Evolutionary conservation across 2,888 invertebrate genomes (phyloP).

Genomic region (Apotomis betuletana): DNA sequence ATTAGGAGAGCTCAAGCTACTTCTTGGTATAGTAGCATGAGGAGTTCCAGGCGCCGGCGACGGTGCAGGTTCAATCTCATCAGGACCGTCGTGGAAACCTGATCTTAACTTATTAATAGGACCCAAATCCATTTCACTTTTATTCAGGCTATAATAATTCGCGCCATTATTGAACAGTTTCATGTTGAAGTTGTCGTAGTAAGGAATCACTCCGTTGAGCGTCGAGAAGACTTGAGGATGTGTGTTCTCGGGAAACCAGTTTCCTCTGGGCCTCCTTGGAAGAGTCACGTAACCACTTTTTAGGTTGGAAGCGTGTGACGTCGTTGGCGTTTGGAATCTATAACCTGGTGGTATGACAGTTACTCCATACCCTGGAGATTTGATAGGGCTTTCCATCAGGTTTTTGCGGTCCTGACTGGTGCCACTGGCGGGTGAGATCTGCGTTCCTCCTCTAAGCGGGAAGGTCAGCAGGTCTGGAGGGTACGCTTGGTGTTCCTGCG

Average conservation of each 20-base stretch:
- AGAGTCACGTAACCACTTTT: slow-evolving; percentile 93
- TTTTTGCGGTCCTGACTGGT: slow-evolving; percentile 50
- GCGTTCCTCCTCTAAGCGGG: slow-evolving; percentile 77
- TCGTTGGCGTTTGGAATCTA: slow-evolving; percentile 86
- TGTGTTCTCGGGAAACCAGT: slow-evolving; percentile 85
- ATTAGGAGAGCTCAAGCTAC: slow-evolving; percentile 81
- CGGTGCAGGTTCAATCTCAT: slow-evolving; percentile 77
- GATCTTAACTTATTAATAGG: slow-evolving; percentile 80
- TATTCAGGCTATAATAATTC: slow-evolving; percentile 89
- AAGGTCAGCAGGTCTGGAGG: slow-evolving; percentile 93
- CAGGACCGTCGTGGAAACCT: slow-evolving; percentile 75
- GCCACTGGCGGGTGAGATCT: slow-evolving; percentile 79
- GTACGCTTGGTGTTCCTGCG: slow-evolving; percentile 85
- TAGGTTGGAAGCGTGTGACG: slow-evolving; percentile 83
- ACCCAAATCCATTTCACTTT: slow-evolving; percentile 84
- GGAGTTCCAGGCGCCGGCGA: slow-evolving; percentile 81
- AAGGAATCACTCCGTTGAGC: slow-evolving; percentile 79
- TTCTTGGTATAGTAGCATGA: slow-evolving; percentile 74
- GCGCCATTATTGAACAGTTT: slow-evolving; percentile 93
- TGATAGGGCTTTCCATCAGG: slow-evolving; percentile 64
- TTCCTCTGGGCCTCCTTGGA: slow-evolving; percentile 90
- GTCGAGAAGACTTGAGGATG: slow-evolving; percentile 72
- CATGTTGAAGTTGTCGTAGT: slow-evolving; percentile 91
- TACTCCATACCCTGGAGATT: slow-evolving; percentile 71
- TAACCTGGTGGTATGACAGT: slow-evolving; percentile 61